phyloP scores from a whole-genome alignment of 2,113 vertebrate species.

The Patagioenas fasciata region DNA sequence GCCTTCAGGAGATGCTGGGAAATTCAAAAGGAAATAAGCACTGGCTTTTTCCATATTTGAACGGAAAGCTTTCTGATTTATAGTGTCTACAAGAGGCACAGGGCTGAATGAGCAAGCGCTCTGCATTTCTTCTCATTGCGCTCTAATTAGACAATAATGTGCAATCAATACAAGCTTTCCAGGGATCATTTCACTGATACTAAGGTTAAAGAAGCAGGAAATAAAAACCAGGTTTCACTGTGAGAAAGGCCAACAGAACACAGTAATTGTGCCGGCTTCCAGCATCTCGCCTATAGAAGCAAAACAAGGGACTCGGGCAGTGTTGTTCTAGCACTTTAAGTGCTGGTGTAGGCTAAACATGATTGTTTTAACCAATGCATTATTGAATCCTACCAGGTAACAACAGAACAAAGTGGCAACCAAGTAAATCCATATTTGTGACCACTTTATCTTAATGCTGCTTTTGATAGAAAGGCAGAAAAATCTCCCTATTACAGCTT shows the following conservation, averaged over 20 bases:
- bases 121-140: constrained; percentile 18
- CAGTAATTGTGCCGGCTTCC: neutral
- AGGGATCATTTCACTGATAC: constrained; percentile 43
- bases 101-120: neutral
- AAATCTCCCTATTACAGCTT: neutral
- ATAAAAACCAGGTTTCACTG: constrained; percentile 49
- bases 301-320: neutral
- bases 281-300: constrained; percentile 9
- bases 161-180: constrained; percentile 57
- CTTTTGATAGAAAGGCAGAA: neutral
- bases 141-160: constrained; percentile 58
- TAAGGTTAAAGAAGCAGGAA: constrained; percentile 52
- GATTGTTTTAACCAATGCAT: neutral
- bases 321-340: neutral
- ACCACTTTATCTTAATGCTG: neutral
- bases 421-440: neutral
- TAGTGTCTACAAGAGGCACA: neutral
- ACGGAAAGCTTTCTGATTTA: constrained; percentile 26
- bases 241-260: constrained; percentile 52
- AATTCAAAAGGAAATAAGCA: constrained; percentile 26
- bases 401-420: neutral
- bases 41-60: constrained; percentile 23
- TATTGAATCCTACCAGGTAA: neutral
- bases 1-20: neutral
- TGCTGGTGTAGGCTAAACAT: neutral